phyloP scores from a whole-genome alignment of 2,797 vertebrate species.

The Setipinna tenuifilis region DNA sequence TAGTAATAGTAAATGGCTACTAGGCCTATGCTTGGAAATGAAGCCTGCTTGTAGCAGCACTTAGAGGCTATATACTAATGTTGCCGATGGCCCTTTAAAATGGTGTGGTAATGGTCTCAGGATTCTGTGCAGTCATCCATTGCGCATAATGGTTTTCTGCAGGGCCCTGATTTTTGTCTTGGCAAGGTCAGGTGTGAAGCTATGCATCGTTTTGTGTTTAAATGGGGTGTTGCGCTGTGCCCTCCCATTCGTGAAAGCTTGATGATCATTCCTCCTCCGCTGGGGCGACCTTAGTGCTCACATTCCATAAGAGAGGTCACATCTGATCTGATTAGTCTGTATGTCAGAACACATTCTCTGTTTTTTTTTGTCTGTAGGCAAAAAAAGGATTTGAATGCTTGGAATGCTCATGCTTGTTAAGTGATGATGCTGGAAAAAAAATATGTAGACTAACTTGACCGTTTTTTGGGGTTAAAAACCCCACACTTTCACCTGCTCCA shows the following conservation, averaged over 20 bases:
- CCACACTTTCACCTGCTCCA: too few species aligned
- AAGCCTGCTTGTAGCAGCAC: neutral
- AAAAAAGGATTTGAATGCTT: neutral
- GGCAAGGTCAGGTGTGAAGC: neutral
- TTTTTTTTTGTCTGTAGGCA: neutral
- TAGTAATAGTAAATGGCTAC: neutral
- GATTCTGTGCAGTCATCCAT: neutral
- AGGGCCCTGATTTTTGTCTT: neutral
- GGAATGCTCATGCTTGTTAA: neutral
- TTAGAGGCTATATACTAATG: neutral
- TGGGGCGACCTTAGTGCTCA: neutral
- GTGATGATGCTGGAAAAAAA: too few species aligned
- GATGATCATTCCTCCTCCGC: neutral
- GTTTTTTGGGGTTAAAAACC: too few species aligned
- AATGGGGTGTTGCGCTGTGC: neutral
- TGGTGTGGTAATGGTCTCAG: neutral
- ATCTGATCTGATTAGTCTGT: neutral
- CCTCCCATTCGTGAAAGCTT: neutral
- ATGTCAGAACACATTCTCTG: neutral
- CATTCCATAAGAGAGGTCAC: slow-evolving; percentile 7
- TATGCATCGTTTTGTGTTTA: neutral
- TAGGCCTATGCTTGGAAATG: neutral
- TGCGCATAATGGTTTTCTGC: neutral
- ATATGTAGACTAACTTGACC: too few species aligned
- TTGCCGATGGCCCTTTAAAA: neutral